Conservation (phyloP, 1,140 invertebrate species). For the Homarus americanus region DNA sequence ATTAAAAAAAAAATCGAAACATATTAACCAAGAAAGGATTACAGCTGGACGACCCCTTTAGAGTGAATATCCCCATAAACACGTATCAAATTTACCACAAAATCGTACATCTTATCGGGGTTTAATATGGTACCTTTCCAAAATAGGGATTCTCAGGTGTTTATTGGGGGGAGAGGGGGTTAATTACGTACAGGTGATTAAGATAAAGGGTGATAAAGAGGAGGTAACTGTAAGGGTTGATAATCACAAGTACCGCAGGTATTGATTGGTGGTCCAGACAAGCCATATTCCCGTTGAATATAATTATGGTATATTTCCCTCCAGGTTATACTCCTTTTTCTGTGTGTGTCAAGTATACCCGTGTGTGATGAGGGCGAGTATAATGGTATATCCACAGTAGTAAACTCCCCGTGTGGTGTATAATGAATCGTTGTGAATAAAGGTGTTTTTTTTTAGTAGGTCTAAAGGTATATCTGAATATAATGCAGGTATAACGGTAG, state of each 20-base stretch:
- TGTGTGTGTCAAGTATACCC: too few relatives aligned
- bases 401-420: too few relatives aligned
- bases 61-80: background rate
- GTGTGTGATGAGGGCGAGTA: too few relatives aligned
- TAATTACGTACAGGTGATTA: background rate
- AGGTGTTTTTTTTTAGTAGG: too few relatives aligned
- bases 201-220: background rate
- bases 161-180: too few relatives aligned
- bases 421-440: too few relatives aligned
- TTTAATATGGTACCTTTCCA: too few relatives aligned
- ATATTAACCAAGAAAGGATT: conserved; percentile 27
- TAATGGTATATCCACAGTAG: too few relatives aligned
- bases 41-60: conserved; percentile 5
- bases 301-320: background rate
- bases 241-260: conserved; percentile 36
- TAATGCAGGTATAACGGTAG: too few relatives aligned
- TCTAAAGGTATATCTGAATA: too few relatives aligned
- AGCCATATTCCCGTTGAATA: conserved; percentile 3
- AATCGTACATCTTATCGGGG: too few relatives aligned
- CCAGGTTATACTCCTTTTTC: background rate
- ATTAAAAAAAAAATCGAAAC: background rate
- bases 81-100: too few relatives aligned
- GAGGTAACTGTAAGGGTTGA: background rate
- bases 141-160: background rate
- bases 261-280: conserved; percentile 43